Percentiles rank a stretch among this genome's conserved stretches.
These are phyloP conservation scores for Listronotus bonariensis DNA, from an alignment of 1,140 invertebrate species.

Conservation along the genomic window DNA sequence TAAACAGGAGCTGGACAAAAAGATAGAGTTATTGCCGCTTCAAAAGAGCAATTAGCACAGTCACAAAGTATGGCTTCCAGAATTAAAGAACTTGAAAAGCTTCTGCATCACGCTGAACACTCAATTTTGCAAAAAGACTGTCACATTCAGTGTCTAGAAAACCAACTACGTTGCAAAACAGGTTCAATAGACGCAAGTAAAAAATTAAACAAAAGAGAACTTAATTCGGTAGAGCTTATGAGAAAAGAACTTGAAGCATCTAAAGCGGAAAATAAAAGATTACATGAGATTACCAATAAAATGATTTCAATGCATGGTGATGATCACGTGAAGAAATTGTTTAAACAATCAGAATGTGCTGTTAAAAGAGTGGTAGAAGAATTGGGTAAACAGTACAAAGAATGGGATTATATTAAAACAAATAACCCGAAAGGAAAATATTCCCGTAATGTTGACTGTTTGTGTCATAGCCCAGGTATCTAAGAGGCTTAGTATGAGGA, in stretches of 20 bases:
- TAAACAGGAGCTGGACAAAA: constrained; percentile 19
- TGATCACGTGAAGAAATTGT: constrained; percentile 43
- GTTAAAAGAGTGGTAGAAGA: constrained; percentile 43
- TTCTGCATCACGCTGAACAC: constrained; percentile 33
- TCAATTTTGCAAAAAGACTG: constrained; percentile 27
- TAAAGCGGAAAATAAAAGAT: constrained; percentile 39
- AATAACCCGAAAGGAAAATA: constrained; percentile 17
- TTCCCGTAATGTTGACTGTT: constrained; percentile 1
- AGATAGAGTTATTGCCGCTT: constrained; percentile 10
- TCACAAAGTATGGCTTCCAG: constrained; percentile 11
- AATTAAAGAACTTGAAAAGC: constrained; percentile 39
- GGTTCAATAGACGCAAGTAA: constrained; percentile 14
- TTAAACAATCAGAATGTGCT: constrained; percentile 44
- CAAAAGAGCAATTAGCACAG: constrained; percentile 16
- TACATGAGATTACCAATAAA: constrained; percentile 42
- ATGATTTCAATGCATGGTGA: constrained; percentile 40
- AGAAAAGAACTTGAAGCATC: constrained; percentile 35
- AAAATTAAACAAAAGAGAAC: constrained; percentile 27
- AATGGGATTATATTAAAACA: constrained; percentile 37
- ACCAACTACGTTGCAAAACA: constrained; percentile 13
- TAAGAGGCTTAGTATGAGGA: constrained; percentile 4
- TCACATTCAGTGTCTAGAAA: constrained; percentile 33
- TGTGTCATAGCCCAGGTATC: constrained; percentile 17
- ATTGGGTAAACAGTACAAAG: constrained; percentile 40
- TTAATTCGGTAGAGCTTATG: constrained; percentile 33